Evolutionary conservation across 2,888 invertebrate species (phyloP), one percentile per base, ranked within the genome.

Genomic region (Idaea aversata): DNA sequence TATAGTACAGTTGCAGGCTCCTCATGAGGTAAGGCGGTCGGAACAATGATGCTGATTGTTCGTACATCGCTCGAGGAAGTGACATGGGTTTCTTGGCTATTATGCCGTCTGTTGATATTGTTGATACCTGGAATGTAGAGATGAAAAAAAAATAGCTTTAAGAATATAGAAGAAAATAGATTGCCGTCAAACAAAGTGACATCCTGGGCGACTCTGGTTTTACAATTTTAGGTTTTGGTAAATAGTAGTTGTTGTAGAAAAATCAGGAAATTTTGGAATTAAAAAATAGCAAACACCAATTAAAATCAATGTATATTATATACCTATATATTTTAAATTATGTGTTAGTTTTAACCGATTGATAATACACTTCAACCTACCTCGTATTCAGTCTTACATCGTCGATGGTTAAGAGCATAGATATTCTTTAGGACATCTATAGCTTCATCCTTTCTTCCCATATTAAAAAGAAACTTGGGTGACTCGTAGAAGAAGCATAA

Each of bases 381-480:
- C 79, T 82, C 77, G 68, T 82, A 90, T n/a, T 82, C 82, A 6
- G 84, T 81, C 38, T 79, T 81, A 1, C 79, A 71, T 1, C 77
- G 67, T 57, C 76, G 73, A 70, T 90, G 82, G 67, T 92, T 93
- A 1, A 86, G 71, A 25, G 81, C 77, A 67, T 92, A 59, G 34
- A 59, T 59, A 59, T 25, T 5, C 16, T 25, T 59, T 15, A 59
- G 34, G 6, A 59, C 90, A 5, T 82, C 80, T 65, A 97, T 76
- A 0, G 97, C 95, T 69, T 94, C 94, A 0, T 94, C 93, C 0
- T 90, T 88, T 68, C 93, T 89, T 0, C 95, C 95, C 70, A 94
- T 94, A 36, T 95, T 94, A 16, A 95, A 93, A 63, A 95, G 88
- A 81, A 95, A 97, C 82, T 96, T 96, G 0, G 97, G 97, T 65